Conservation (phyloP, 2,113 vertebrate species). For the Lagenorhynchus albirostris region DNA sequence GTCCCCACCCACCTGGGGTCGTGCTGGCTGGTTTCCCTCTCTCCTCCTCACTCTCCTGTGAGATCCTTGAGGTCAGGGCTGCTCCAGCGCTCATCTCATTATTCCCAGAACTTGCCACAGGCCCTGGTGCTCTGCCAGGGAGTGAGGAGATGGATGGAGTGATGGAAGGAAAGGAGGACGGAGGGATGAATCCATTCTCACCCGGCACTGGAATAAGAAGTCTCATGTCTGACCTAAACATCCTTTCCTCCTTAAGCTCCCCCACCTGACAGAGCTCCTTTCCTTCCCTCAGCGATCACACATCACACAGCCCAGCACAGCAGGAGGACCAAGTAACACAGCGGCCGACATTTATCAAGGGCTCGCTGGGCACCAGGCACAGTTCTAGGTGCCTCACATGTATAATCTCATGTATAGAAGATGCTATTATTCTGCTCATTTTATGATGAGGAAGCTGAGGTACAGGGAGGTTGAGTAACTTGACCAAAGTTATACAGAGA, state of each 20-base stretch:
- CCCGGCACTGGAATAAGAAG: neutral
- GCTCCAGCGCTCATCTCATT: neutral
- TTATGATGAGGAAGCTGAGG: neutral
- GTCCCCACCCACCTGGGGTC: neutral
- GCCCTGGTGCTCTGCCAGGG: neutral
- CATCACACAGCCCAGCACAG: neutral
- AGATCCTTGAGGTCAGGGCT: neutral
- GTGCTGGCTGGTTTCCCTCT: neutral
- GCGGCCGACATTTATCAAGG: rapidly evolving
- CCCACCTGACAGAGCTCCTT: neutral
- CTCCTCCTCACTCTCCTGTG: neutral
- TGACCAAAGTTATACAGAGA: neutral
- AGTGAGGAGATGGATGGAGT: too few species aligned
- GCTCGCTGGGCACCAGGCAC: neutral
- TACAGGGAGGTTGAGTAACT: neutral
- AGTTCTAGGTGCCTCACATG: neutral
- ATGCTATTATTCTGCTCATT: neutral
- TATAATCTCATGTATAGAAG: neutral
- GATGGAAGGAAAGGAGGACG: neutral
- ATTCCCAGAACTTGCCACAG: neutral
- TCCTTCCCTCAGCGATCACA: neutral
- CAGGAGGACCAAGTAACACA: neutral
- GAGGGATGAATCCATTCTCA: neutral
- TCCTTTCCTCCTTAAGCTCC: neutral
- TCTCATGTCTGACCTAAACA: neutral